Percentiles rank a stretch among this genome's conserved stretches.
These are phyloP conservation scores for Drosophila rhopaloa DNA, from an alignment of 1,140 invertebrate genomes.

Conservation along the genomic window DNA sequence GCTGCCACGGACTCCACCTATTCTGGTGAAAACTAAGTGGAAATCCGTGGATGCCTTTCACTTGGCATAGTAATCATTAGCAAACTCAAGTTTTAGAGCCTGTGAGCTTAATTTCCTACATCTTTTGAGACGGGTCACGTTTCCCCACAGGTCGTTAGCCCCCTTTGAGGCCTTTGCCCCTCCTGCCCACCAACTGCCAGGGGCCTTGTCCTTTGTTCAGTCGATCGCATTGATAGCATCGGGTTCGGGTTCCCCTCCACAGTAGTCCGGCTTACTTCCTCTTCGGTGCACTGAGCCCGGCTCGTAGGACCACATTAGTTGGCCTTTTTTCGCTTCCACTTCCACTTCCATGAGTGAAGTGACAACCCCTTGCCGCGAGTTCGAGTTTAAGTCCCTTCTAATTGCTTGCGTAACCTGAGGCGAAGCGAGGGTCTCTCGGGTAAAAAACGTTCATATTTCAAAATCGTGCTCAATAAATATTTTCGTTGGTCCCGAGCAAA, in stretches of 20 bases:
- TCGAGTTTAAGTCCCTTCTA: slow-evolving; percentile 59
- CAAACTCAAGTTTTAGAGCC: slow-evolving; percentile 23
- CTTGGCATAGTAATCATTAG: slow-evolving; percentile 29
- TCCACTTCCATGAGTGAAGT: slow-evolving; percentile 54
- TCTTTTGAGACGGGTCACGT: slow-evolving; percentile 26
- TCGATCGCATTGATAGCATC: slow-evolving; percentile 56
- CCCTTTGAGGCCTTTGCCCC: slow-evolving; percentile 39
- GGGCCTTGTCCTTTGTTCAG: slow-evolving; percentile 65
- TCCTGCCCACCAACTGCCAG: slow-evolving; percentile 7
- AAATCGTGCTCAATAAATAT: slow-evolving; percentile 82
- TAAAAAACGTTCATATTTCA: slow-evolving; percentile 75
- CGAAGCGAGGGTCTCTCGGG: slow-evolving; percentile 29
- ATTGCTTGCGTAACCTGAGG: slow-evolving; percentile 79
- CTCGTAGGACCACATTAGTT: slow-evolving; percentile 37
- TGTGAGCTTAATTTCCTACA: slow-evolving; percentile 34
- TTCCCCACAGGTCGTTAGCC: slow-evolving; percentile 44
- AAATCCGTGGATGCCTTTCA: slow-evolving; percentile 8
- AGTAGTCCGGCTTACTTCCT: slow-evolving; percentile 76
- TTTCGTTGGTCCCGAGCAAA: slow-evolving; percentile 61
- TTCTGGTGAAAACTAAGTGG: not conserved
- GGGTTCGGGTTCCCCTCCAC: slow-evolving; percentile 30
- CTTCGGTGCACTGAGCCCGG: slow-evolving; percentile 48
- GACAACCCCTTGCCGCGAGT: slow-evolving; percentile 51
- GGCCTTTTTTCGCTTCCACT: slow-evolving; percentile 56
- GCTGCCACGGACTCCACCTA: slow-evolving; percentile 7